Percentiles rank a stretch among this genome's conserved stretches.
phyloP scores from a whole-genome alignment of 2,113 vertebrate species.

The Clarias macrocephalus region DNA sequence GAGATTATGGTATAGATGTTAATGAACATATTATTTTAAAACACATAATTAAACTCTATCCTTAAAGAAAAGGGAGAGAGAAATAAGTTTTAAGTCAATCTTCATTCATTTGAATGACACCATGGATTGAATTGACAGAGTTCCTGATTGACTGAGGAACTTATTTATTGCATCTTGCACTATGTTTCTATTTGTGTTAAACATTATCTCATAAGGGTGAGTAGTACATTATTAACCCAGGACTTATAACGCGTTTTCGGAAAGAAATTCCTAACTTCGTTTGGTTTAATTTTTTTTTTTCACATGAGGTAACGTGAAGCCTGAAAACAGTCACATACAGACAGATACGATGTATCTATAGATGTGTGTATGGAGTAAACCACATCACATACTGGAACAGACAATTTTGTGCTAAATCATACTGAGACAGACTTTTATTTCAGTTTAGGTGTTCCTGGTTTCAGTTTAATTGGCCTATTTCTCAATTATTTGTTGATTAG shows the following conservation, averaged over 20 bases:
- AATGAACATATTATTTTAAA: too few species aligned
- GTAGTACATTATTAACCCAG: not conserved
- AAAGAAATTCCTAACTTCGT: not conserved
- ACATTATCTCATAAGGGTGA: not conserved
- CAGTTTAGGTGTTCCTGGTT: not conserved
- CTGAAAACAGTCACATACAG: not conserved
- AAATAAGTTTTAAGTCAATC: too few species aligned
- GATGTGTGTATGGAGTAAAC: not conserved
- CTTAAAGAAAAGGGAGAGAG: not conserved
- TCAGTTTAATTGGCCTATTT: not conserved
- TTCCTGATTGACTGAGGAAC: not conserved
- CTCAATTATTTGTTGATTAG: not conserved
- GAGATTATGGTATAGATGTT: too few species aligned
- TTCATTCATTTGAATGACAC: not conserved
- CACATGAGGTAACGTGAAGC: not conserved
- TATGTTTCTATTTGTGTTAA: not conserved
- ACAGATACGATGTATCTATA: not conserved
- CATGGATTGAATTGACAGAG: not conserved
- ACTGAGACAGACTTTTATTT: not conserved
- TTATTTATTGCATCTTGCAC: not conserved
- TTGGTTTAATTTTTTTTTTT: conserved; percentile 25
- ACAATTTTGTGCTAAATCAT: not conserved
- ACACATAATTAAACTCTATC: not conserved
- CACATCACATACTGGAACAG: not conserved
- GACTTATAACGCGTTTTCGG: not conserved